Evolutionary conservation across 2,888 invertebrate species (phyloP), one percentile per base, ranked within the genome.

Genomic region (Lasioglossum oenotherae): DNA sequence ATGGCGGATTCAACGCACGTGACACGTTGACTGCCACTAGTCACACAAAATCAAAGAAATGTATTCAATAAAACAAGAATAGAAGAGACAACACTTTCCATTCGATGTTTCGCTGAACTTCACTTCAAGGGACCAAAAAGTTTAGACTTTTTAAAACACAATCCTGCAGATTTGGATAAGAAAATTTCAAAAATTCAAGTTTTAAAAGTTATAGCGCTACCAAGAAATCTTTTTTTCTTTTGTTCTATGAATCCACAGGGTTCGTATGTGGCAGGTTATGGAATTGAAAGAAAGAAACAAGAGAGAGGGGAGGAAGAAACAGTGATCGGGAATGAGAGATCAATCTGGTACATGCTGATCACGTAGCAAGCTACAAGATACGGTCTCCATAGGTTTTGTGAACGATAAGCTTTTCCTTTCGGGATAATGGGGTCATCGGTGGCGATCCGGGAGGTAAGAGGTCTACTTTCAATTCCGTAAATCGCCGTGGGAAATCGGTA

Each of bases 281-380:
- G 69, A 41, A 38, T 69, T 23, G 38, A 4, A 41, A 12, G 23
- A 69, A 12, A 41, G 69, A 69, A 23, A 69, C 69, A 69, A 41
- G 38, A 67, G 67, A 35, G n/a, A 35, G n/a, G 8, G 69, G 38
- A 23, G 38, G n/a, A 14, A 12, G 35, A 10, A 23, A 69, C 69
- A 69, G 53, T n/a, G 64, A 35, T 8, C 44, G 27, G 16, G 38
- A 44, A 38, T 23, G 27, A 78, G 31, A 79, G 81, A 85, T 88
- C 84, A 64, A 89, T 89, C 31, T 19, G 79, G 78, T 53, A 74
- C 38, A 88, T 87, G 83, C 87, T 23, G 81, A 80, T 90, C 89
- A 89, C 89, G 87, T 88, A 87, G 69, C 73, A 35, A 31, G 82
- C 74, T 84, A 87, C 86, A 77, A 87, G 88, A 89, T 89, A 91